A percentile compares a stretch with the other conserved stretches of the same genome.
Evolutionary conservation across 2,888 invertebrate species (phyloP).

Genomic region (Dicyrtomina minuta): DNA sequence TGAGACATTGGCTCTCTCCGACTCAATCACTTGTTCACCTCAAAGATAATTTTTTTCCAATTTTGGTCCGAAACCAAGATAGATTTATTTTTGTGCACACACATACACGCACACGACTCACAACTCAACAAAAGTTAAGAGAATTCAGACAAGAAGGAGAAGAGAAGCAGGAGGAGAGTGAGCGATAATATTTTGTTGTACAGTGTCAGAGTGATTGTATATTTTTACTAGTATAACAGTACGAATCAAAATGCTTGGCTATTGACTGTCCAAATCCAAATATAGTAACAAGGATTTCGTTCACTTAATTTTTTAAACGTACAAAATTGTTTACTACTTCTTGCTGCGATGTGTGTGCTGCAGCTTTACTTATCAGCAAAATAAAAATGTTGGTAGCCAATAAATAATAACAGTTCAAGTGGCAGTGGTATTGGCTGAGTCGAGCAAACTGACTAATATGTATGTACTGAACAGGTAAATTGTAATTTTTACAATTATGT

Average conservation of each 20-base stretch:
- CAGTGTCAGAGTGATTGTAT: not conserved
- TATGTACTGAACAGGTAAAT: too few species aligned
- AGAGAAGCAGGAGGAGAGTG: constrained; percentile 9
- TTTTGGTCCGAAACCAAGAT: constrained; percentile 34
- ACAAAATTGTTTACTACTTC: too few species aligned
- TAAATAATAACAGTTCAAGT: too few species aligned
- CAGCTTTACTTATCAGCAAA: too few species aligned
- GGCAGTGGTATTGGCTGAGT: too few species aligned
- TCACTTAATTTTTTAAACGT: too few species aligned
- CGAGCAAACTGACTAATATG: too few species aligned
- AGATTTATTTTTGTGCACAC: constrained; percentile 13
- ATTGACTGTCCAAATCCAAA: not conserved
- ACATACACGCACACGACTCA: constrained; percentile 16
- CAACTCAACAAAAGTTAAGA: not conserved
- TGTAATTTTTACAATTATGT: too few species aligned
- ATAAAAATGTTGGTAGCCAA: too few species aligned
- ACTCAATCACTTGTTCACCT: constrained; percentile 43
- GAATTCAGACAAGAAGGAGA: not conserved
- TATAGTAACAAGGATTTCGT: not conserved
- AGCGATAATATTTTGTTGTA: not conserved
- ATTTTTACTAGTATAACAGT: not conserved
- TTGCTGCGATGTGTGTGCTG: too few species aligned
- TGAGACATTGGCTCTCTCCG: constrained; percentile 55
- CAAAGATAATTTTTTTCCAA: constrained; percentile 38
- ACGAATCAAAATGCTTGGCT: not conserved